Base-by-base conservation (phyloP, 2,888 invertebrate genomes). In the Selenia dentaria region DNA sequence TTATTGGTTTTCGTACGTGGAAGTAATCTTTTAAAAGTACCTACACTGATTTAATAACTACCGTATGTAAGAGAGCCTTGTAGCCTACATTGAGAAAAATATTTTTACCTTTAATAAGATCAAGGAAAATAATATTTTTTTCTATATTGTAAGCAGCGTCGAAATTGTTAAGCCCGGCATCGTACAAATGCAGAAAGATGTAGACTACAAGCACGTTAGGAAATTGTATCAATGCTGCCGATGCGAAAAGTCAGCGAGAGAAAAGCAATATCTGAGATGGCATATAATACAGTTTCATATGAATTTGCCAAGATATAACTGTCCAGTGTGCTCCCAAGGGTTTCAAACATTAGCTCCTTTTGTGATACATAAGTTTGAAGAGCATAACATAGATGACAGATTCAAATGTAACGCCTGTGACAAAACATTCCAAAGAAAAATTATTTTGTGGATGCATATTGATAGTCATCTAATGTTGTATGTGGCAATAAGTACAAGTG, bases 401-500 rank as follows among this genome's bases (percentile, higher is more conserved):
- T 70, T 73, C 44, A 72, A 79, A 4, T 88, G 88, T 31, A 77
- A 80, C 36, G 88, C 88, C 0, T 88, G 88, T 57, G 79, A 78
- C 16, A 74, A 72, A 1, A 54, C 34, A 0, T 88, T 83, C 48
- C 83, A 82, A 46, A 72, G 74, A 0, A 74, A 77, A 46, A 53
- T 67, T 0, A 78, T 80, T 13, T 45, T 86, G 0, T 29, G 66
- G 0, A 77, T 72, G 9, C 87, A 87, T 16, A 77, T 70, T 0
- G 79, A 83, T 36, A 77, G 64, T 9, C 87, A 78, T 22, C 87
- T 87, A 9, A 87, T 85, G 85, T 50, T 88, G 0, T n/a, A n/a
- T n/a, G n/a, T n/a, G 88, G 88, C 0, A 75, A 76, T 45, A 74
- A 70, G 26, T 65, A 70, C 11, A 77, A 77, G 16, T 88, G 87